Base-by-base conservation (phyloP, 2,888 invertebrate species). In the Laspeyria flexula region DNA sequence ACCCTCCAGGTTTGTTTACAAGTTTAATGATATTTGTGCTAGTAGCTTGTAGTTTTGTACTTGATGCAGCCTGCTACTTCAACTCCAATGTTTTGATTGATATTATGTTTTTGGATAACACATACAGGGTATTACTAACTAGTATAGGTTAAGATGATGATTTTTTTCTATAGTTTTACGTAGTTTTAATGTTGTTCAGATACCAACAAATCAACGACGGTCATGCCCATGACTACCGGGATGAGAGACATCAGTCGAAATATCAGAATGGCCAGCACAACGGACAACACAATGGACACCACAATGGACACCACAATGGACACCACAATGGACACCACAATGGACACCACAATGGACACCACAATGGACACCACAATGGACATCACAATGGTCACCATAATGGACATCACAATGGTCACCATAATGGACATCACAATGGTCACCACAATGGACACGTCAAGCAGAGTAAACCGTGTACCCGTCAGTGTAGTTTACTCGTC, bases 401-500 rank as follows among this genome's bases (percentile, higher is more conserved):
- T 18, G 18, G 18, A 18, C 18, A 84, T 46, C 81, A 80, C 58
- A 38, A 39, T 25, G 33, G 23, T 15, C 21, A 41, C 46, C 81
- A 80, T 58, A 40, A 41, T 21, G 35, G 27, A 16, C 25, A 43
- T n/a, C 38, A 39, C 16, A 25, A 83, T 61, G 15, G 38, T 3
- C 33, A 84, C 46, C 81, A 80, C 59, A 40, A 41, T 15, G 37
- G 29, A 11, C 38, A 40, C 13, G 18, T 82, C 62, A 78, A 86
- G 81, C 86, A 88, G 66, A 85, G 86, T 55, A 54, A 85, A 16
- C 86, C 87, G 0, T 87, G 88, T 75, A 85, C 79, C 67, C 75
- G 90, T 9, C 90, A 91, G 53, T 90, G 90, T 55, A 78, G 91
- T 30, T 90, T 90, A 25, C 80, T 91, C 56, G 91, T 92, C 85